Conservation (phyloP, 2,113 vertebrate species). For the Chelonoidis abingdonii region DNA sequence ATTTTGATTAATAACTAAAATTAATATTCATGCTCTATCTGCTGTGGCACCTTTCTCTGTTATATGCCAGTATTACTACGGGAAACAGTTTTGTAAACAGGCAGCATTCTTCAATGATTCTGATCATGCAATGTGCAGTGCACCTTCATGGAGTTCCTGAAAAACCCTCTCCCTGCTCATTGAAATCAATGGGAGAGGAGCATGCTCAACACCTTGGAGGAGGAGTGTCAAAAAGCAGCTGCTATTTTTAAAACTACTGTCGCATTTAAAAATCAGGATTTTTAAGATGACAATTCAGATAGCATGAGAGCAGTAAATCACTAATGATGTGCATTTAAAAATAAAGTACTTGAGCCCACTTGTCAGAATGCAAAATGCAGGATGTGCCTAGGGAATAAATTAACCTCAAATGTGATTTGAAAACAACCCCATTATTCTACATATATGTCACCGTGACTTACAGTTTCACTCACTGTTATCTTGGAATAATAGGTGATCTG, state of each 20-base stretch:
- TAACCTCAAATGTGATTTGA: constrained; percentile 1
- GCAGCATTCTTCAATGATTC: background rate
- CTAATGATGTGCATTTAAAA: background rate
- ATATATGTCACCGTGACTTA: background rate
- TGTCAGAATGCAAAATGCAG: background rate
- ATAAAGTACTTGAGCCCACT: background rate
- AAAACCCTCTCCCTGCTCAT: background rate
- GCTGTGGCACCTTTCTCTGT: background rate
- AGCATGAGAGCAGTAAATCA: background rate
- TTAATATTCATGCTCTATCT: constrained; percentile 49
- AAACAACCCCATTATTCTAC: background rate
- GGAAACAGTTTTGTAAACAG: background rate
- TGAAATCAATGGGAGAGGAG: background rate
- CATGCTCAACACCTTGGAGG: background rate
- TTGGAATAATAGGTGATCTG: background rate
- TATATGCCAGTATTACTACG: background rate
- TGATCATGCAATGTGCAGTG: background rate
- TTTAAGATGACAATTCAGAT: background rate
- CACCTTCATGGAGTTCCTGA: background rate
- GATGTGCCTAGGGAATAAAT: background rate
- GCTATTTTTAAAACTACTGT: background rate
- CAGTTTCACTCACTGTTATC: background rate
- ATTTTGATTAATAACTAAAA: constrained; percentile 31
- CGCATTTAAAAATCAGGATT: constrained; percentile 25
- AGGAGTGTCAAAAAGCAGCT: background rate